A percentile compares a stretch with the other conserved stretches of the same genome.
Conservation (phyloP, 2,888 invertebrate species). For the Phyllotreta cruciferae region DNA sequence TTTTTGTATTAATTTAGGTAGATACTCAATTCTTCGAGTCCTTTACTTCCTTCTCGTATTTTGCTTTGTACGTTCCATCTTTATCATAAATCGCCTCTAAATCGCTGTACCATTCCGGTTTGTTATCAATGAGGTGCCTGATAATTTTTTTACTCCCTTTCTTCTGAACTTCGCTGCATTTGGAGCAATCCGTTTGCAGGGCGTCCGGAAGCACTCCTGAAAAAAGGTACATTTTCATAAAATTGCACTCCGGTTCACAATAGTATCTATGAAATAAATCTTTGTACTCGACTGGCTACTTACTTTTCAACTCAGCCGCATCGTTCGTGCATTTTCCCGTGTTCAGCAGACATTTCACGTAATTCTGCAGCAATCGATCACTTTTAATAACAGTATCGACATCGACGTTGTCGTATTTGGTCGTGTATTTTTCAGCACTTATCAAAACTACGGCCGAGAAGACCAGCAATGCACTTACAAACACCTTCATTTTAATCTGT, state of each 20-base stretch:
- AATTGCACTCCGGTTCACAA: neutral
- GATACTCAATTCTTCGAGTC: conserved; percentile 2
- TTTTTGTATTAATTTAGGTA: no score
- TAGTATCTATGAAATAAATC: no score
- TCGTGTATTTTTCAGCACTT: conserved; percentile 63
- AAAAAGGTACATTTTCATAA: conserved; percentile 18
- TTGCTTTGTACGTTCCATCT: conserved; percentile 68
- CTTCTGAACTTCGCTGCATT: conserved; percentile 73
- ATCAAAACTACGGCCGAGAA: conserved; percentile 18
- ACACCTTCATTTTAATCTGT: conserved; percentile 17
- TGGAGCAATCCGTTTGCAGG: conserved; percentile 69
- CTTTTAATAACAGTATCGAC: conserved; percentile 72
- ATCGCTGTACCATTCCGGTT: conserved; percentile 69
- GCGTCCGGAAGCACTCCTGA: conserved; percentile 75
- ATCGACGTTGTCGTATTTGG: conserved; percentile 74
- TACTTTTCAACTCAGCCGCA: conserved; percentile 67
- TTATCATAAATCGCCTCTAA: conserved; percentile 75
- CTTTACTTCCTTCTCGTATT: conserved; percentile 65
- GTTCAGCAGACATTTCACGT: conserved; percentile 72
- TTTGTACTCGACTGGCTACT: conserved; percentile 40
- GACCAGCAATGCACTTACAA: conserved; percentile 17
- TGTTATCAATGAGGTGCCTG: conserved; percentile 70
- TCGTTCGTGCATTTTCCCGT: conserved; percentile 72
- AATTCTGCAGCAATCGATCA: conserved; percentile 70
- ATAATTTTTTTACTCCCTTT: conserved; percentile 70